phyloP scores from a whole-genome alignment of 2,888 invertebrate genomes.

The Chrysina gloriosa region DNA sequence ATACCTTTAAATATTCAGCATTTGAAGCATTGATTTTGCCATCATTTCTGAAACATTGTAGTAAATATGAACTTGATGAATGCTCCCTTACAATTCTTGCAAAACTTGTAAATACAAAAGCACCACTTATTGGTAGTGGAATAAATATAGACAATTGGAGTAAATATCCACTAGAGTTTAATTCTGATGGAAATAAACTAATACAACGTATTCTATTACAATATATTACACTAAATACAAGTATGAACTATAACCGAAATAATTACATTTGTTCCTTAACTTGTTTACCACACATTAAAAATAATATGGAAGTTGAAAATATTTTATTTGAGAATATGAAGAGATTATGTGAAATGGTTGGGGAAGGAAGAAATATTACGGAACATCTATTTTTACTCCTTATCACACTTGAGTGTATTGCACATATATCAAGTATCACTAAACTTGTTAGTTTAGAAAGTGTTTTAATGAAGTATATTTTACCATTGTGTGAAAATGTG shows the following conservation, averaged over 20 bases:
- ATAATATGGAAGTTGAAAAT: slow-evolving; percentile 57
- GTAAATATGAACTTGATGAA: slow-evolving; percentile 68
- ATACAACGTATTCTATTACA: slow-evolving; percentile 64
- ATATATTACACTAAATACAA: slow-evolving; percentile 58
- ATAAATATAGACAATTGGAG: slow-evolving; percentile 73
- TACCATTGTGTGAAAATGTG: slow-evolving; percentile 66
- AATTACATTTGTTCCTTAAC: slow-evolving; percentile 66
- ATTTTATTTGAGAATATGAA: slow-evolving; percentile 49
- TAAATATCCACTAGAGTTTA: slow-evolving; percentile 74
- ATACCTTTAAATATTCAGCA: slow-evolving; percentile 73
- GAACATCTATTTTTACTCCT: slow-evolving; percentile 68
- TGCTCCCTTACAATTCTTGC: slow-evolving; percentile 72
- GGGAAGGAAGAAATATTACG: slow-evolving; percentile 27
- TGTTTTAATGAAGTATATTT: slow-evolving; percentile 63
- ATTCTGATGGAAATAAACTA: slow-evolving; percentile 58
- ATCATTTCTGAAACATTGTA: slow-evolving; percentile 71
- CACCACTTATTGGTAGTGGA: slow-evolving; percentile 73
- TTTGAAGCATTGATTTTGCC: slow-evolving; percentile 82
- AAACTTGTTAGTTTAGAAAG: slow-evolving; percentile 60
- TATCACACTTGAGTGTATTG: slow-evolving; percentile 70
- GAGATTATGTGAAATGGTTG: slow-evolving; percentile 28
- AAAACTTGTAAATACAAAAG: slow-evolving; percentile 75
- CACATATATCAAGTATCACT: slow-evolving; percentile 69
- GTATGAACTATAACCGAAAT: slow-evolving; percentile 63
- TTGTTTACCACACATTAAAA: slow-evolving; percentile 69